Percentiles rank a stretch among this genome's conserved stretches.
Conservation (phyloP, 2,797 vertebrate species). For the Buceros bicornis region DNA sequence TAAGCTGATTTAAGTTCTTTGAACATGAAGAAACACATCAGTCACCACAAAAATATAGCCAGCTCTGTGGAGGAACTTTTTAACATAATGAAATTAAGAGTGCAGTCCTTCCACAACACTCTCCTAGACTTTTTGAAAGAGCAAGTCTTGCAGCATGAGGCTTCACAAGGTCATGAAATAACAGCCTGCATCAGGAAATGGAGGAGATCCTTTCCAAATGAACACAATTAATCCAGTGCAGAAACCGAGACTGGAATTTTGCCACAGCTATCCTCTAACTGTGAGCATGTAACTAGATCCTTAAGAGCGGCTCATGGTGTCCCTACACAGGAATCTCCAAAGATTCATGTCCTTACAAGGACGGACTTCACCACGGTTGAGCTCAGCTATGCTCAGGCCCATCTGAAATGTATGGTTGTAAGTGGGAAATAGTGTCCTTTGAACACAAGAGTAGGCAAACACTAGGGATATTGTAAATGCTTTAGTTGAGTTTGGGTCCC, state of each 20-base stretch:
- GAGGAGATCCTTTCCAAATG: conserved; percentile 31
- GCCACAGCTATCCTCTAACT: conserved; percentile 1
- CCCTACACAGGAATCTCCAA: background rate
- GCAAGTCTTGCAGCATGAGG: background rate
- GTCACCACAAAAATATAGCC: background rate
- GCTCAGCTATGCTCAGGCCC: background rate
- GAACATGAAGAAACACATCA: background rate
- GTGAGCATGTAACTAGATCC: background rate
- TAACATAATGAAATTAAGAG: background rate
- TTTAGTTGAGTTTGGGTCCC: background rate
- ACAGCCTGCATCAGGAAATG: conserved; percentile 6
- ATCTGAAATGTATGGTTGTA: background rate
- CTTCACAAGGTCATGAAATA: conserved; percentile 39
- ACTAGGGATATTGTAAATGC: background rate
- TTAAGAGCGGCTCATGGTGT: background rate
- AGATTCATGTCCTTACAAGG: background rate
- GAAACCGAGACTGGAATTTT: conserved; percentile 15
- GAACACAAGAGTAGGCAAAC: background rate
- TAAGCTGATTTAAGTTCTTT: background rate
- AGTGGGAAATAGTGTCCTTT: background rate
- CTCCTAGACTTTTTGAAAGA: background rate
- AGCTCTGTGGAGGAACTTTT: background rate
- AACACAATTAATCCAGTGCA: conserved; percentile 43
- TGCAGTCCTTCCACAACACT: background rate
- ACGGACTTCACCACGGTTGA: background rate